Evolutionary conservation across 2,888 invertebrate genomes (phyloP).

Genomic region (Smittia aterrima): DNA sequence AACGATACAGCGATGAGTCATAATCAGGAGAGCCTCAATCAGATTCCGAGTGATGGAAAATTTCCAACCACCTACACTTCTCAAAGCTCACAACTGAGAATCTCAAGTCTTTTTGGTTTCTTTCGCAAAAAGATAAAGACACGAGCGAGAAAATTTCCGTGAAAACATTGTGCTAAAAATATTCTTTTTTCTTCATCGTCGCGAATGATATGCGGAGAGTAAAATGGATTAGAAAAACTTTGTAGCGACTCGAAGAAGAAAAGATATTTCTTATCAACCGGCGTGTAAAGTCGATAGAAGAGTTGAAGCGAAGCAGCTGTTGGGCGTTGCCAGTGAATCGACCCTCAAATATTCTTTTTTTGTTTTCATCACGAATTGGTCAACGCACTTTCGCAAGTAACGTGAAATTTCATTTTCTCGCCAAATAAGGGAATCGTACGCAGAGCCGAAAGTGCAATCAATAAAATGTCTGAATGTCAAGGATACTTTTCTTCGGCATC

Average conservation of each 20-base stretch:
- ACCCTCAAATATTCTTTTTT: background rate
- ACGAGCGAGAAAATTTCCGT: background rate
- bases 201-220: background rate
- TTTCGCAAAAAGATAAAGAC: background rate
- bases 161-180: conserved; percentile 38
- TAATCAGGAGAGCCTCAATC: no score
- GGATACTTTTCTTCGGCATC: conserved; percentile 2
- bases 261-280: background rate
- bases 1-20: no score
- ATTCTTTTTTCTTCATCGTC: conserved; percentile 31
- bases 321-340: background rate
- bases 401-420: background rate
- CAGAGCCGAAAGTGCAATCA: background rate
- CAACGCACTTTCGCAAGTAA: background rate
- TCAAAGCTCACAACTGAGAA: background rate
- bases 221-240: background rate
- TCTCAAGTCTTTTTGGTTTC: background rate
- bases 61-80: background rate
- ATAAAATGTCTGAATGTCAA: conserved; percentile 39
- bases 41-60: no score
- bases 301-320: background rate
- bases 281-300: background rate
- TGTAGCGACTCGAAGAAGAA: background rate
- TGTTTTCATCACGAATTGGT: background rate
- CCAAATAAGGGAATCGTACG: background rate